These are phyloP conservation scores for Solenopsis fugax DNA, from an alignment of 1,140 invertebrate species.

Conservation along the genomic window DNA sequence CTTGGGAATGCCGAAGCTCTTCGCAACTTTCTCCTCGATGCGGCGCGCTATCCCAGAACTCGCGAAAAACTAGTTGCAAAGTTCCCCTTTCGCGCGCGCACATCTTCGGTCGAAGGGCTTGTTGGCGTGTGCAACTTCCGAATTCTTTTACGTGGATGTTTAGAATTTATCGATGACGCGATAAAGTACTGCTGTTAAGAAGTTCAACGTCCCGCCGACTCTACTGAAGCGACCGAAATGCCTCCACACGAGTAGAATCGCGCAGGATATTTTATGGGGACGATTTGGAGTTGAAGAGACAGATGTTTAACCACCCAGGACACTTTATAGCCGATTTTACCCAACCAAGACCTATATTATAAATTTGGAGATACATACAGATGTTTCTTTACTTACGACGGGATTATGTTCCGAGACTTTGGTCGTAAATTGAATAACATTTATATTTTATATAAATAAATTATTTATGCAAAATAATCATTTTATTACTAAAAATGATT, in stretches of 20 bases:
- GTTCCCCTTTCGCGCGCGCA: constrained; percentile 15
- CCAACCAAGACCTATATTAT: neutral
- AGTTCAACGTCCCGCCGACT: constrained; percentile 64
- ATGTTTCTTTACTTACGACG: no score
- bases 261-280: constrained; percentile 31
- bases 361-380: neutral
- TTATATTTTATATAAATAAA: no score
- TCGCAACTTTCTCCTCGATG: constrained; percentile 46
- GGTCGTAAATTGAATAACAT: no score
- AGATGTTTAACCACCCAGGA: constrained; percentile 5
- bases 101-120: constrained; percentile 57
- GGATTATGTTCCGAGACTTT: no score
- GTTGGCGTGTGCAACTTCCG: constrained; percentile 55
- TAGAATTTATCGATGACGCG: constrained; percentile 73
- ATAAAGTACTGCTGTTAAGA: constrained; percentile 65
- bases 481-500: no score
- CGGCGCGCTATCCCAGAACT: constrained; percentile 26
- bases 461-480: no score
- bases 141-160: constrained; percentile 72
- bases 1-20: constrained; percentile 36
- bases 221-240: constrained; percentile 33
- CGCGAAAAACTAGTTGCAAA: constrained; percentile 71
- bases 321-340: neutral
- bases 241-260: constrained; percentile 11
- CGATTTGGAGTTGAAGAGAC: constrained; percentile 22